Evolutionary conservation across 1,140 invertebrate species (phyloP).

Genomic region (Oscheius sp.): DNA sequence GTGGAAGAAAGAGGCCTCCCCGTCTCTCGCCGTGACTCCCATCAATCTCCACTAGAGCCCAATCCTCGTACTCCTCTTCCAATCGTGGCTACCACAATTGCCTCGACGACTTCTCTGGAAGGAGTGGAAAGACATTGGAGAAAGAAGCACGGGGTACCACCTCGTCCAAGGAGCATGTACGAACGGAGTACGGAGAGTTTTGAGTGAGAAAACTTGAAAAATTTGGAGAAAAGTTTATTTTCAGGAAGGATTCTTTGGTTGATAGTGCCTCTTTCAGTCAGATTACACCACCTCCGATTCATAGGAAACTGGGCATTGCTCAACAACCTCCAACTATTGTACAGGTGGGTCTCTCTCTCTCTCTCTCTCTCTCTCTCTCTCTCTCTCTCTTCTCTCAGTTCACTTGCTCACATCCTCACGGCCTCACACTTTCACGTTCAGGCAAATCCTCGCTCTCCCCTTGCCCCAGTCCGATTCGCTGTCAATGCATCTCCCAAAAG

Average conservation of each 20-base stretch:
- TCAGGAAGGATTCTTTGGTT: neutral
- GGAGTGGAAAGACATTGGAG: neutral
- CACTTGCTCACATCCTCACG: no score
- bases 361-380: no score
- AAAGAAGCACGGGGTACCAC: neutral
- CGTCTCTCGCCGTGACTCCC: neutral
- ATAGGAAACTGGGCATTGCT: neutral
- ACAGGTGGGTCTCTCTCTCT: neutral
- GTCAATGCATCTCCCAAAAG: neutral
- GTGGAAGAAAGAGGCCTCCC: neutral
- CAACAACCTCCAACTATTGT: neutral
- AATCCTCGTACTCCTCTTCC: neutral
- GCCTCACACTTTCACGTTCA: neutral
- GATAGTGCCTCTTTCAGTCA: constrained; percentile 5
- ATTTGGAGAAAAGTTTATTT: neutral
- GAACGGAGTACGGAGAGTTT: neutral
- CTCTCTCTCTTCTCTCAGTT: no score
- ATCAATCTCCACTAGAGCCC: neutral
- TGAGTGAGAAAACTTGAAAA: neutral
- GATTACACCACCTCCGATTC: neutral
- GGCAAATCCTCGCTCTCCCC: neutral
- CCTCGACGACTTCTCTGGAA: constrained; percentile 2
- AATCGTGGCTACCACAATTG: neutral
- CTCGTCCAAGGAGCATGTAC: constrained; percentile 2
- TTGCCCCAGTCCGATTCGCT: neutral